These are phyloP conservation scores for Tetragnatha montana DNA, from an alignment of 2,888 invertebrate species.

Conservation along the genomic window DNA sequence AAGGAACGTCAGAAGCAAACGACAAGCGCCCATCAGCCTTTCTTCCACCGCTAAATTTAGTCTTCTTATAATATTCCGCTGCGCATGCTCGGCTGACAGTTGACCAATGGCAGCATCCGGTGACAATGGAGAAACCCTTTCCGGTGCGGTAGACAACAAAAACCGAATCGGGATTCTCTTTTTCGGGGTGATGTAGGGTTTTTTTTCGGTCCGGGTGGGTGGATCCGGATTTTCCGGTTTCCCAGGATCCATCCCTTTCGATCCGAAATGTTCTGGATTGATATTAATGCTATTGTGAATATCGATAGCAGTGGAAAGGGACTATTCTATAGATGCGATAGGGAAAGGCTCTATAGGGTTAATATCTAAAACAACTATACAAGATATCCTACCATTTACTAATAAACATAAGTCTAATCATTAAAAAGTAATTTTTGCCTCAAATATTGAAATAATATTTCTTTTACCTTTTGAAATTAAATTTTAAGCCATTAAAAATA, in stretches of 20 bases:
- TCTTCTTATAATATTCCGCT: slow-evolving; percentile 36
- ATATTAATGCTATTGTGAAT: slow-evolving; percentile 54
- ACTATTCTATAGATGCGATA: slow-evolving; percentile 1
- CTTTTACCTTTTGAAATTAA: too few species aligned
- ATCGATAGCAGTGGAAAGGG: slow-evolving; percentile 42
- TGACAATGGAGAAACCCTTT: slow-evolving; percentile 69
- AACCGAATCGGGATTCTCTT: slow-evolving; percentile 40
- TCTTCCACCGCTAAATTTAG: slow-evolving; percentile 67
- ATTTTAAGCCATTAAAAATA: too few species aligned
- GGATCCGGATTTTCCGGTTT: slow-evolving; percentile 50
- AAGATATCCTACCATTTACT: too few species aligned
- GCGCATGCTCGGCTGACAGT: slow-evolving; percentile 69
- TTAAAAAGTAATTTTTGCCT: too few species aligned
- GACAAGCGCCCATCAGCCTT: slow-evolving; percentile 68
- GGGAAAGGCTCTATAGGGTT: too few species aligned
- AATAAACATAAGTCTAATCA: too few species aligned
- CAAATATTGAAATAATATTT: too few species aligned
- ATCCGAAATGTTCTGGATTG: neutral
- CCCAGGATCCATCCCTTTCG: slow-evolving; percentile 45
- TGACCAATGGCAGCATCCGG: slow-evolving; percentile 68
- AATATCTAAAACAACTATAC: too few species aligned
- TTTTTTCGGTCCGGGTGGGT: slow-evolving; percentile 45
- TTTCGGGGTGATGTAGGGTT: neutral
- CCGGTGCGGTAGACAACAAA: slow-evolving; percentile 68
- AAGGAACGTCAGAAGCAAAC: slow-evolving; percentile 67